Evolutionary conservation across 1,140 invertebrate species (phyloP), one percentile per base, ranked within the genome.

Genomic region (Theocolax elegans): DNA sequence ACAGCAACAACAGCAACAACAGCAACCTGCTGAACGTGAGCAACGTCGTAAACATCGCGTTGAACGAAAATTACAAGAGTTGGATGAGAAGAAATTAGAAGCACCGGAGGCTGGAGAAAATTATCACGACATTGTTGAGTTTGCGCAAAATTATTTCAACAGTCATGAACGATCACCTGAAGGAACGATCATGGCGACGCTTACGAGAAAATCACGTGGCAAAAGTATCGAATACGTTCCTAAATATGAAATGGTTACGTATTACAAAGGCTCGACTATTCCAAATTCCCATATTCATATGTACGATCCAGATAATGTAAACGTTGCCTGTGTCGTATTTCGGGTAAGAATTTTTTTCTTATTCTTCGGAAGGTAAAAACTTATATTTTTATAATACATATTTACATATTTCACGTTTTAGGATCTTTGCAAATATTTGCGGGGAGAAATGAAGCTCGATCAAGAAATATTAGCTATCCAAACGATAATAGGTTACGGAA

Each of bases 251-350:
- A 97, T 99, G 95, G 90, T 97, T 1, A 92, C 90, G 0, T 97
- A 92, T 84, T 94, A 94, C 74, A 95, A 95, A 81, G 92, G 91
- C 27, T 93, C 92, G 60, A 90, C 91, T 44, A 98, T 98, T 76
- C 94, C 95, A 1, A 97, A 94, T 66, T 97, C 96, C 0, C 96
- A 98, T 83, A 93, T 97, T 78, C 95, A 97, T 77, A 91, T 99
- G 87, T 96, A 96, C 82, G 96, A 98, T 86, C 94, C 95, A 1
- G 96, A 98, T 77, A 97, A 97, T 80, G 91, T 97, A 17, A 92
- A 92, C 48, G 88, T 97, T 1, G 94, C 95, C 4, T 97, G 96
- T 78, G 92, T 91, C 70, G 93, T 97, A 70, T 98, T 98, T 79
- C 91, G 95, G 81, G 95, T 96, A 85, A 88, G 88, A 86, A 58